Evolutionary conservation across 2,113 vertebrate species (phyloP), one percentile per base, ranked within the genome.

Genomic region (Blennius ocellaris): DNA sequence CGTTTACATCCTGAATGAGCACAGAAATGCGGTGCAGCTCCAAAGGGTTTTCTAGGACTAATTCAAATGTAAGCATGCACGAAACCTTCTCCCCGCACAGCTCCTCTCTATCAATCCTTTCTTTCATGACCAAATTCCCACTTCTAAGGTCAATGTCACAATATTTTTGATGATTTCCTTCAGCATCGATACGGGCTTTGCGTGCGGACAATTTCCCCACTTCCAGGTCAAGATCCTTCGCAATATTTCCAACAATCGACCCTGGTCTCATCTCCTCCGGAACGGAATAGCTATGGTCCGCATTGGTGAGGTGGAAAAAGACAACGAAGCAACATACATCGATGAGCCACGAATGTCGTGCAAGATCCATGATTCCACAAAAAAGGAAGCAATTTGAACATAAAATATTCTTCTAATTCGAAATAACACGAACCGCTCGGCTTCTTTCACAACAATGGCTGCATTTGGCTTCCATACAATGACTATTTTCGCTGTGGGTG

Each of bases 221-320:
- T 41, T 49, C 92, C 86, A 93, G 63, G 91, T 4, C 21, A 30
- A 30, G 21, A 30, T 30, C 21, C 21, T 30, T 30, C 21, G 21
- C 21, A 30, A 30, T 30, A 30, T 30, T 30, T 30, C 21, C 21
- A 30, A 30, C 21, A 30, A 30, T 30, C 2, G 21, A 30, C 0
- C 76, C 87, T 3, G 71, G 89, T 78, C 90, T 92, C 91, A 89
- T 92, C 49, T 94, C 93, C 49, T 94, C 93, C 0, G 53, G 67
- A 56, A 85, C 1, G 40, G 83, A 82, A 80, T 93, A 95, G 51
- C 72, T 90, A 41, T 93, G 73, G 68, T 91, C 92, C n/a, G 80
- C 84, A 59, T 84, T 0, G 6, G 8, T 37, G 55, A 37, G 73
- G 16, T 7, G 3, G 54, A 85, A n/a, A 17, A 87, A 55, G 16